Conservation (phyloP, 2,888 invertebrate genomes). For the Lasioglossum lativentre region DNA sequence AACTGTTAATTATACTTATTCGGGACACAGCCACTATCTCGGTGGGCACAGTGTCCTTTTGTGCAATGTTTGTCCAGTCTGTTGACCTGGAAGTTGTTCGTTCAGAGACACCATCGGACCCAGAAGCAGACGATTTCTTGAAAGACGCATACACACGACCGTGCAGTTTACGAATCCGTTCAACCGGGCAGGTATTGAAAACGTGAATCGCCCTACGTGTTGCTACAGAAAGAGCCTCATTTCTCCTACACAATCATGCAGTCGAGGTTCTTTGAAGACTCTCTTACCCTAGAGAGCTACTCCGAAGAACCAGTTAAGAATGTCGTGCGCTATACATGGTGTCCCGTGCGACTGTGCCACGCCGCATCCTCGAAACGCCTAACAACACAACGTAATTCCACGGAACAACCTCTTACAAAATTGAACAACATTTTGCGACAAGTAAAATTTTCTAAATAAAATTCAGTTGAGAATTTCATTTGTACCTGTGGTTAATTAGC, state of each 20-base stretch:
- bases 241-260: conserved; percentile 58
- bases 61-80: conserved; percentile 31
- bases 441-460: not conserved
- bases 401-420: not conserved
- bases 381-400: not conserved
- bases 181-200: conserved; percentile 44
- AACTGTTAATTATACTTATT: not conserved
- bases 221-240: conserved; percentile 59
- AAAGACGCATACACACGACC: conserved; percentile 14
- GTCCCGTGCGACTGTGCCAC: not conserved
- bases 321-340: conserved; percentile 20
- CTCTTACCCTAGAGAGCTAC: conserved; percentile 33
- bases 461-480: not conserved
- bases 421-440: not conserved
- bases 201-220: conserved; percentile 52
- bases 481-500: no score
- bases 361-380: not conserved
- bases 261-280: conserved; percentile 41
- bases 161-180: conserved; percentile 29
- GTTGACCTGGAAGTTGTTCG: conserved; percentile 47
- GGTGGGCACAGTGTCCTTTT: not conserved
- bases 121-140: conserved; percentile 37
- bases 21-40: not conserved
- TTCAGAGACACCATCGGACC: conserved; percentile 53
- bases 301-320: conserved; percentile 38